These are phyloP conservation scores for Dendrocopos noguchii DNA, from an alignment of 2,113 vertebrate species.

Conservation along the genomic window DNA sequence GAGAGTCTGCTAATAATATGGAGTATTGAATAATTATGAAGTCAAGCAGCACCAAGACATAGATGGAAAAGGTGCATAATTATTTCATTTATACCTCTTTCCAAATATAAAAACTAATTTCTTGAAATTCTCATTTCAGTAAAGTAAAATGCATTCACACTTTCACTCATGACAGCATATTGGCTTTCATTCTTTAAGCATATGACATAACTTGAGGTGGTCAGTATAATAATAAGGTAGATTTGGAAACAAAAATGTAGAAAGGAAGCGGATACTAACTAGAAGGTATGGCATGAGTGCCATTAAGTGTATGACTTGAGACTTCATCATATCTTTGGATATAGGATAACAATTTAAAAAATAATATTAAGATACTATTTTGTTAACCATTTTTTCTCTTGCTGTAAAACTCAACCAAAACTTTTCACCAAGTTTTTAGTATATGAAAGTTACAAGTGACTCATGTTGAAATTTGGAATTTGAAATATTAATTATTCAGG, in stretches of 20 bases:
- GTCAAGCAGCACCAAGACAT: neutral
- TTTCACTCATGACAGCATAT: neutral
- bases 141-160: neutral
- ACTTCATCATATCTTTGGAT: neutral
- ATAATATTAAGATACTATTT: neutral
- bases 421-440: neutral
- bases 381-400: neutral
- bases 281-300: neutral
- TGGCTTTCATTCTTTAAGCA: neutral
- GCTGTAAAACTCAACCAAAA: neutral
- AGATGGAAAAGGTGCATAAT: neutral
- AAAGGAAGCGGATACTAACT: neutral
- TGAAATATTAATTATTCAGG: slow-evolving; percentile 17
- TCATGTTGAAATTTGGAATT: neutral
- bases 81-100: neutral
- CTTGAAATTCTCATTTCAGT: neutral
- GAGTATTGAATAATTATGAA: neutral
- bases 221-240: neutral
- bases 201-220: neutral
- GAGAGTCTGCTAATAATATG: neutral
- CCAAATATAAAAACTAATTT: neutral
- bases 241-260: neutral
- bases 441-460: neutral
- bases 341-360: neutral
- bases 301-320: neutral